phyloP scores from a whole-genome alignment of 2,888 invertebrate species.

The Epicampocera succincta region DNA sequence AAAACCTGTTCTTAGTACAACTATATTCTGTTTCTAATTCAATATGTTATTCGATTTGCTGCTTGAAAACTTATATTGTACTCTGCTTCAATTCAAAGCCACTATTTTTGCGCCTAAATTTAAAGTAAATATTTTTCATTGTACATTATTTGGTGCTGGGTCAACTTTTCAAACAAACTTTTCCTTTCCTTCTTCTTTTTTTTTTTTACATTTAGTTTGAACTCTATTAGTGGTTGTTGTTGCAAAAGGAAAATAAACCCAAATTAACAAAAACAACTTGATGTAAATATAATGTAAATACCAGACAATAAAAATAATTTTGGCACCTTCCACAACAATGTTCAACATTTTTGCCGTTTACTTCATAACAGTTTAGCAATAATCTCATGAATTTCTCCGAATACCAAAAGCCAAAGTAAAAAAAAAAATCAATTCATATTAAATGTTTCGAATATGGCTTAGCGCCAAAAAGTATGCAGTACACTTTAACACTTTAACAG shows the following conservation, averaged over 20 bases:
- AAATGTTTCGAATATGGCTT: conserved; percentile 60
- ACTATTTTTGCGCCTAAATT: conserved; percentile 3
- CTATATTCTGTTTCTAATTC: too few species aligned
- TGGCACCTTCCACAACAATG: conserved; percentile 45
- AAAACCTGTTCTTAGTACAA: too few species aligned
- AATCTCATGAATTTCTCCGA: conserved; percentile 11
- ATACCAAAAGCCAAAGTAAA: conserved; percentile 1
- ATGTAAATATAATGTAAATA: not conserved
- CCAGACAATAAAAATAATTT: conserved; percentile 50
- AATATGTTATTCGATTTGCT: too few species aligned
- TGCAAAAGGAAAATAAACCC: not conserved
- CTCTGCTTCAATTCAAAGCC: too few species aligned
- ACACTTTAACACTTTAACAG: conserved; percentile 3
- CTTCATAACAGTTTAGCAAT: conserved; percentile 36
- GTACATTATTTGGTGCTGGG: not conserved
- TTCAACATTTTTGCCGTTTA: conserved; percentile 29
- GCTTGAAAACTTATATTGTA: too few species aligned
- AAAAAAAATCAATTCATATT: conserved; percentile 57
- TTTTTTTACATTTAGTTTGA: too few species aligned
- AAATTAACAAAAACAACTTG: too few species aligned
- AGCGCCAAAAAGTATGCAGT: conserved; percentile 58
- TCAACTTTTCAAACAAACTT: conserved; percentile 3
- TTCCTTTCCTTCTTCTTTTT: too few species aligned
- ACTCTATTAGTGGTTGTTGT: conserved; percentile 52
- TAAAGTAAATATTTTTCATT: too few species aligned